phyloP scores from a whole-genome alignment of 2,113 vertebrate genomes.

The Sclerurus mexicanus region DNA sequence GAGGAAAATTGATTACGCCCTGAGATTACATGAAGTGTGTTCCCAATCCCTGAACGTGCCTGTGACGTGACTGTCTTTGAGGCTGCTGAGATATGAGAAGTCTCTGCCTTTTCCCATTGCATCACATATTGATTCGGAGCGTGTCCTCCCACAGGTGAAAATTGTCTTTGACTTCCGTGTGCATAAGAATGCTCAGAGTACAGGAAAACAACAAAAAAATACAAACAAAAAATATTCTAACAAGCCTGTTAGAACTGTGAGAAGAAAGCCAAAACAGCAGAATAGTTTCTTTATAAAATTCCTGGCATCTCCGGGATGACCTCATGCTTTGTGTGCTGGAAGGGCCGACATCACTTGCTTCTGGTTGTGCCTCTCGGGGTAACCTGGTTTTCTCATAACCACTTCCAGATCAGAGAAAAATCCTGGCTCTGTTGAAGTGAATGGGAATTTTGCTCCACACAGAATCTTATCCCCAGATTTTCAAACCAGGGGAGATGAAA shows the following conservation, averaged over 20 bases:
- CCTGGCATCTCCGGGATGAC: not conserved
- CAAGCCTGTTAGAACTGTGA: not conserved
- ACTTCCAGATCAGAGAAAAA: not conserved
- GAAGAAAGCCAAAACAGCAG: not conserved
- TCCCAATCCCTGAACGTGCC: not conserved
- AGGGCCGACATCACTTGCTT: not conserved
- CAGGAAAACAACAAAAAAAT: not conserved
- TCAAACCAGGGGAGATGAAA: not conserved
- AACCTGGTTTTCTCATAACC: not conserved
- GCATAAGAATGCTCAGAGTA: not conserved
- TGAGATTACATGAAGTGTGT: not conserved
- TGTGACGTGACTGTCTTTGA: rapidly evolving
- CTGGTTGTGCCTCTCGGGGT: not conserved
- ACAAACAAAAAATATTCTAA: not conserved
- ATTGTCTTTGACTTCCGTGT: not conserved
- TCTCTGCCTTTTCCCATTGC: not conserved
- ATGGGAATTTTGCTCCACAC: not conserved
- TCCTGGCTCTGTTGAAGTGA: not conserved
- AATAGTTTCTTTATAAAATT: not conserved
- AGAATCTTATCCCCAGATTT: constrained; percentile 1
- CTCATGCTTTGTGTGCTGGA: not conserved
- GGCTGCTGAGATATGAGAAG: not conserved
- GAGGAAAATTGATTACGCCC: not conserved
- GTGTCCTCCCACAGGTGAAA: not conserved
- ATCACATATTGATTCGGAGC: not conserved